These are phyloP conservation scores for Intellagama lesueurii DNA, from an alignment of 2,797 vertebrate species.

Conservation along the genomic window DNA sequence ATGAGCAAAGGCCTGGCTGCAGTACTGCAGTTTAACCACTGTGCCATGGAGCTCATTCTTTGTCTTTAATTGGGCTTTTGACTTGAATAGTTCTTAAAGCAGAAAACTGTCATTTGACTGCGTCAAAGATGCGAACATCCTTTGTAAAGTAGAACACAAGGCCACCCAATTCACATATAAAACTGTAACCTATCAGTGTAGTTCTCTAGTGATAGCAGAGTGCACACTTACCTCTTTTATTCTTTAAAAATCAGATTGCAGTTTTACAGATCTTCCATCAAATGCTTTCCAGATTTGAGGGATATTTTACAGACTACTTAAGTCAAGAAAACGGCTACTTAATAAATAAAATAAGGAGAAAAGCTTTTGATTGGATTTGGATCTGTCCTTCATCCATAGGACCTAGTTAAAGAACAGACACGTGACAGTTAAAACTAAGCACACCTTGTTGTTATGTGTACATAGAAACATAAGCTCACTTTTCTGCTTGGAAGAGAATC, in stretches of 20 bases:
- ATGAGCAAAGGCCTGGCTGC: no score
- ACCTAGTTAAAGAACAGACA: neutral
- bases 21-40: neutral
- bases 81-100: no score
- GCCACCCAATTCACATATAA: neutral
- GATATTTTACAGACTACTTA: neutral
- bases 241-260: neutral
- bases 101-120: neutral
- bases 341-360: neutral
- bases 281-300: neutral
- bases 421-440: neutral
- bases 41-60: neutral
- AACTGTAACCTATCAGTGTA: neutral
- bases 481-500: neutral
- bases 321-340: neutral
- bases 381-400: neutral
- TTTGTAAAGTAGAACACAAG: neutral
- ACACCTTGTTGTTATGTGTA: neutral
- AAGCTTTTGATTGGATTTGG: neutral
- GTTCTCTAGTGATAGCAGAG: neutral
- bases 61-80: neutral
- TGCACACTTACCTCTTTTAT: neutral
- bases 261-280: neutral
- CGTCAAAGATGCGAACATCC: neutral
- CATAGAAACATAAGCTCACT: neutral